These are phyloP conservation scores for Diplosoma virens DNA, from an alignment of 23 tunicate genomes.

Conservation along the genomic window DNA sequence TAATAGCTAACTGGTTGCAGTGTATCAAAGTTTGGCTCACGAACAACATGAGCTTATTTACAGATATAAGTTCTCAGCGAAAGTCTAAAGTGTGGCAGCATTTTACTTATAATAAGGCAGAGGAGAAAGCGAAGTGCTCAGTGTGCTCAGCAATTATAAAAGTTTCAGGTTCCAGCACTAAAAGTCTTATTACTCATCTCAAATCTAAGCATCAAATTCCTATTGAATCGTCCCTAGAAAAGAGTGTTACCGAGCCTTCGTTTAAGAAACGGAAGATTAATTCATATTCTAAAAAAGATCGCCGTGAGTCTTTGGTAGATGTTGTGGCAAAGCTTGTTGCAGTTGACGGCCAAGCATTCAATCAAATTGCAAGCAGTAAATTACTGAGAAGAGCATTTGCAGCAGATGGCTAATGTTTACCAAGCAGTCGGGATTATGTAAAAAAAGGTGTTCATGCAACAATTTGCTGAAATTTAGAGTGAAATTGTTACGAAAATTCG, in stretches of 20 bases:
- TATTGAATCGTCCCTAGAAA: no score
- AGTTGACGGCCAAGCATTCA: conserved; percentile 15
- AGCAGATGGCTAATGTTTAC: conserved; percentile 12
- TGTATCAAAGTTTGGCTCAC: no score
- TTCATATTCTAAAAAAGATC: no score
- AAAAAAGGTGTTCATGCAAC: conserved; percentile 1
- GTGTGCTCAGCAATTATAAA: conserved; percentile 6
- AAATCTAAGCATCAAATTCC: conserved; percentile 9
- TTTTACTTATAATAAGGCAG: background rate
- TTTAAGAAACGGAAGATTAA: no score
- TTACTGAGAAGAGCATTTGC: background rate
- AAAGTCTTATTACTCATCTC: conserved; percentile 9
- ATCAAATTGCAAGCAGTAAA: conserved; percentile 16
- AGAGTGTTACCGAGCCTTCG: no score
- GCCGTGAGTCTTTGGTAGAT: background rate
- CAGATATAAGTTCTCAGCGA: conserved; percentile 5
- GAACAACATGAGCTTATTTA: no score
- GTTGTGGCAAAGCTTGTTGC: background rate
- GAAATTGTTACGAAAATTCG: background rate
- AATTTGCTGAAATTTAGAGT: background rate
- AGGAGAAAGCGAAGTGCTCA: background rate
- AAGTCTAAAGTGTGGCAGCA: conserved; percentile 1
- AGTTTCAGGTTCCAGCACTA: conserved; percentile 13
- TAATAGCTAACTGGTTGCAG: no score
- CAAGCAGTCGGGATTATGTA: conserved; percentile 2